Conservation (phyloP, 2,888 invertebrate genomes). For the Mellilla xanthometata region DNA sequence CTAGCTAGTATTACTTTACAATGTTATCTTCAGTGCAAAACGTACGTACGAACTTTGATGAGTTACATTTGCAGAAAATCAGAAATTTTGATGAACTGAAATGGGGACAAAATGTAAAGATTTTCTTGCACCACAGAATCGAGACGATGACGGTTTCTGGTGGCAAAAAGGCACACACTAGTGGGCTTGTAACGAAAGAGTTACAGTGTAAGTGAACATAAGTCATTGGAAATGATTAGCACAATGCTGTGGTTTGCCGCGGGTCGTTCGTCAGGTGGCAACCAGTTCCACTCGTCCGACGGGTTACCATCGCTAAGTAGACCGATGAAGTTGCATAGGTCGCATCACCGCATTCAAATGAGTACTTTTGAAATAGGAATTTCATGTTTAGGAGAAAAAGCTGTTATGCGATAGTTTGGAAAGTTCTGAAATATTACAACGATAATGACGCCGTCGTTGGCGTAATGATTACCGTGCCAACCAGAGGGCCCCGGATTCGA, state of each 20-base stretch:
- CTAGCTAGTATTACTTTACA: too few species aligned
- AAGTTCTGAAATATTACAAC: too few species aligned
- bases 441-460: too few species aligned
- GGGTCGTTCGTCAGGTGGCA: slow-evolving; percentile 47
- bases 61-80: too few species aligned
- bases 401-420: too few species aligned
- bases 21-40: too few species aligned
- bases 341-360: slow-evolving; percentile 40
- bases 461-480: too few species aligned
- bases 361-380: slow-evolving; percentile 20
- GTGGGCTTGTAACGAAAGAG: slow-evolving; percentile 34
- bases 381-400: too few species aligned
- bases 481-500: too few species aligned
- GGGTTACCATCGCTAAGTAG: slow-evolving; percentile 55
- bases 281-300: slow-evolving; percentile 60
- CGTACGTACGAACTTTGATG: too few species aligned
- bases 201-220: slow-evolving; percentile 40
- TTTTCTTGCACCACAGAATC: slow-evolving; percentile 7
- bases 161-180: slow-evolving; percentile 4
- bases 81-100: not conserved
- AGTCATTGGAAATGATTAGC: slow-evolving; percentile 56
- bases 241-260: slow-evolving; percentile 47
- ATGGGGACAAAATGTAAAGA: slow-evolving; percentile 5
- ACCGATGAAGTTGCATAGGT: slow-evolving; percentile 48
- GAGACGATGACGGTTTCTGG: slow-evolving; percentile 6